Percentiles rank a stretch among this genome's conserved stretches.
phyloP scores from a whole-genome alignment of 2,113 vertebrate genomes.

The Genyomyrus donnyi region DNA sequence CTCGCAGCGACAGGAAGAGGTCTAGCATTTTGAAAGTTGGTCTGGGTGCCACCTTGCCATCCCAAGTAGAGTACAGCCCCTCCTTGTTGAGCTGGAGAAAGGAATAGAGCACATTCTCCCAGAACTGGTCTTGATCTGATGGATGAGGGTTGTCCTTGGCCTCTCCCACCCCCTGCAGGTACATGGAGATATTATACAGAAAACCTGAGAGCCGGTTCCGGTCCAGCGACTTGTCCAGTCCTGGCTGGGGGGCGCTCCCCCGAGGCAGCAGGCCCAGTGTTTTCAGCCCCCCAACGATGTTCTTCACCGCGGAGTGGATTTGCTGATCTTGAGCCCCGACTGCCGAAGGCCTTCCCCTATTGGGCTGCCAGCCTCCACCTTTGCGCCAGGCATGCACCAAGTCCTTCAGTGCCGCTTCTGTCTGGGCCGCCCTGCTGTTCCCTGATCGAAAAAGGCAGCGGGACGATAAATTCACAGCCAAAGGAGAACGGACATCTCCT shows the following conservation, averaged over 20 bases:
- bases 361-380: conserved; percentile 37
- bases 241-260: conserved; percentile 42
- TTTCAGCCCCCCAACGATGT: conserved; percentile 58
- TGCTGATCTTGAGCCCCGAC: conserved; percentile 39
- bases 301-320: conserved; percentile 50
- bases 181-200: conserved; percentile 75
- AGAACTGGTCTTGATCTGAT: conserved; percentile 48
- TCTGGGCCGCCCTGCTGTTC: conserved; percentile 37
- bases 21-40: conserved; percentile 70
- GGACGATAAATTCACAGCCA: not conserved
- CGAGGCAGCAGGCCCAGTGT: conserved; percentile 51
- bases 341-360: conserved; percentile 19
- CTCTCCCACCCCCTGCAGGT: conserved; percentile 71
- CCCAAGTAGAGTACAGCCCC: conserved; percentile 50
- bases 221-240: conserved; percentile 52
- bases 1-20: conserved; percentile 73
- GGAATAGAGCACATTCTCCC: conserved; percentile 62
- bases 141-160: conserved; percentile 43
- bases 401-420: conserved; percentile 50
- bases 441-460: conserved; percentile 23
- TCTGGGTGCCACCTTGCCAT: conserved; percentile 51
- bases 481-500: not conserved
- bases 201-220: conserved; percentile 66
- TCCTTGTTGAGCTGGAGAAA: conserved; percentile 58
- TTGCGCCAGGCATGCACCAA: conserved; percentile 55